Conservation (phyloP, 53 echinoderm and acorn worm genomes). For the Patiria pectinifera region DNA sequence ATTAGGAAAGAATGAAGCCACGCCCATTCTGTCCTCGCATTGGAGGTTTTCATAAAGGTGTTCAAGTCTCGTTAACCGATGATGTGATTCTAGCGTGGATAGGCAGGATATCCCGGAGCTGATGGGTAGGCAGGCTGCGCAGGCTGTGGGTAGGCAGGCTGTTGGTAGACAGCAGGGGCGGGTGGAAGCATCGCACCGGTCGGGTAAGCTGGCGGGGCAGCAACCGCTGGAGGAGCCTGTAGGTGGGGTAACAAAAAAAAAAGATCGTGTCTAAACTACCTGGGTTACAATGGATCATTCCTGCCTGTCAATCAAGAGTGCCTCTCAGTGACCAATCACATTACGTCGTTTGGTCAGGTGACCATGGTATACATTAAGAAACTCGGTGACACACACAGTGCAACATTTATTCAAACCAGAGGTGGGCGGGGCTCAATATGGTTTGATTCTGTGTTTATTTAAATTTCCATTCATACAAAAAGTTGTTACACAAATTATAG, state of each 20-base stretch:
- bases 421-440: no score
- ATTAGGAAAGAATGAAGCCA: no score
- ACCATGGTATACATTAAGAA: no score
- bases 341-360: no score
- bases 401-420: no score
- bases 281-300: no score
- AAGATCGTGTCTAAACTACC: neutral
- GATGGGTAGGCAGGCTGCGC: slow-evolving; percentile 6
- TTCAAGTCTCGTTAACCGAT: neutral
- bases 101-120: neutral
- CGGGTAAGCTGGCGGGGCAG: neutral
- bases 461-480: no score
- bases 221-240: neutral
- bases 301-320: no score
- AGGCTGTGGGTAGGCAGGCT: neutral
- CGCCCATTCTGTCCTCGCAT: neutral
- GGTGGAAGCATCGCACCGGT: neutral
- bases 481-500: no score
- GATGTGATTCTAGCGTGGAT: neutral
- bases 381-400: no score
- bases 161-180: neutral
- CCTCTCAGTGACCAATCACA: no score
- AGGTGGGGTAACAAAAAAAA: neutral
- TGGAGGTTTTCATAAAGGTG: neutral
- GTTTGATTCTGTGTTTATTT: no score